Evolutionary conservation across 30 jellyfish, hydroid and myxozoan species (phyloP), one percentile per base, ranked within the genome.

Genomic region (Hydra vulgaris): DNA sequence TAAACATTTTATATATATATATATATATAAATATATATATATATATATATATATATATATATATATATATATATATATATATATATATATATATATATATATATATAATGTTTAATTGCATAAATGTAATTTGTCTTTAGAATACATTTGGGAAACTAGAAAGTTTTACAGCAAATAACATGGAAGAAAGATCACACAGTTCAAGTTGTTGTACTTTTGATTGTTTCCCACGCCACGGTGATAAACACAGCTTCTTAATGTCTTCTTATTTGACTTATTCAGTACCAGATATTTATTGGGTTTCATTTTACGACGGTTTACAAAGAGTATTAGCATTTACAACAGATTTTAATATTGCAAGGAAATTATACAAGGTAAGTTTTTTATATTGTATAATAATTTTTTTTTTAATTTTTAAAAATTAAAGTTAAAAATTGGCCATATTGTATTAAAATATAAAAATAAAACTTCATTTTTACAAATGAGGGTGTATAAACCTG

Each of bases 251-350:
- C 79, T 1, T 71, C 21, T 40, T 40, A 40, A 40, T 40, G 5
- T 40, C 61, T 40, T 3, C 5, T 40, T 5, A 40, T 3, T 40
- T 12, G 12, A 40, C 61, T 3, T 3, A 40, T 40, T 18, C 52
- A 69, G 5, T 21, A 73, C 24, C 8, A 5, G 81, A 23, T 25
- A 54, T 83, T n/a, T 83, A 74, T 25, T 83, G 90, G 90, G 81
- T 83, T 0, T 83, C 87, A 0, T 82, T 74, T 23, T 54, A 74
- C 7, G 85, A 72, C 19, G 90, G 90, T 18, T 61, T 61, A 26
- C 90, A 83, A 71, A 20, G 90, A 15, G 90, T 83, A 17, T 0
- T 74, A 3, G 70, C 89, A 15, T 83, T 83, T 76, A 83, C 90
- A 27, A 52, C 66, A 17, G 61, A 76, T 76, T 19, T 53, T 21